Percentiles rank a stretch among this genome's conserved stretches.
Conservation (phyloP, 2,888 invertebrate species). For the Pammene fasciana region DNA sequence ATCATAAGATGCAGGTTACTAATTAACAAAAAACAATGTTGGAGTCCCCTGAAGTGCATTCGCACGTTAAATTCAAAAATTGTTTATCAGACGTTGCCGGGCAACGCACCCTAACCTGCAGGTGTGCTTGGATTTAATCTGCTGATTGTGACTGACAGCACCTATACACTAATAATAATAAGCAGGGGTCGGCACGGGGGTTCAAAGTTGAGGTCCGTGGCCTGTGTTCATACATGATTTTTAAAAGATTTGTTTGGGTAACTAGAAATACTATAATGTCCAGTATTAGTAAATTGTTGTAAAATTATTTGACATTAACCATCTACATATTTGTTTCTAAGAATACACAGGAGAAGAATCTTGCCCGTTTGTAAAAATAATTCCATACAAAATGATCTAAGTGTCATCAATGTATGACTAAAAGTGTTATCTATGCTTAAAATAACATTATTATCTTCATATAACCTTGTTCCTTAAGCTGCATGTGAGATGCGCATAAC, state of each 20-base stretch:
- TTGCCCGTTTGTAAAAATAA: no score
- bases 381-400: no score
- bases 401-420: no score
- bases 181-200: slow-evolving; percentile 31
- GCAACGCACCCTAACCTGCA: slow-evolving; percentile 63
- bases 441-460: no score
- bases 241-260: not conserved
- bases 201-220: slow-evolving; percentile 23
- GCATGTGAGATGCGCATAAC: no score
- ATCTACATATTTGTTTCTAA: no score
- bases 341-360: no score
- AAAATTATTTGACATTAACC: no score
- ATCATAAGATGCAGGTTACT: not conserved
- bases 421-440: no score
- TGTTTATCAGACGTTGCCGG: slow-evolving; percentile 71
- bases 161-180: slow-evolving; percentile 46
- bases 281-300: no score
- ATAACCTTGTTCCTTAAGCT: no score
- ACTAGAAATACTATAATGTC: no score
- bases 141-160: slow-evolving; percentile 72
- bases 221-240: not conserved
- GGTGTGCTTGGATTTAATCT: slow-evolving; percentile 80
- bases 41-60: not conserved
- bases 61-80: slow-evolving; percentile 61
- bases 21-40: not conserved